Percentiles rank a stretch among this genome's conserved stretches.
Conservation (phyloP, 2,888 invertebrate genomes). For the Keiferia lycopersicella region DNA sequence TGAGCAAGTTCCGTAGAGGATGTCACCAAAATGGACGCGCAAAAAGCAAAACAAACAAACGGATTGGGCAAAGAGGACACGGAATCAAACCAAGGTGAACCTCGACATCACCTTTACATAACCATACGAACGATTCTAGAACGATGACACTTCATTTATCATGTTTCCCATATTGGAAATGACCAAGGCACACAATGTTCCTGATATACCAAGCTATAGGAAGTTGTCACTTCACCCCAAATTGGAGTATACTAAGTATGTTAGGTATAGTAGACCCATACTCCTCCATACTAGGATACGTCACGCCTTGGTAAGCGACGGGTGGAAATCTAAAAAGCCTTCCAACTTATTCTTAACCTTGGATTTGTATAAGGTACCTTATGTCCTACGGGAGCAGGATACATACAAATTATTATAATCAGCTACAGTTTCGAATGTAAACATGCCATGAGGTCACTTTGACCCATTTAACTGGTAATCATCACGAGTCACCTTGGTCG, state of each 20-base stretch:
- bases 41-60: slow-evolving; percentile 34
- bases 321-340: too few relatives aligned
- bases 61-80: slow-evolving; percentile 41
- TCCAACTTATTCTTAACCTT: too few relatives aligned
- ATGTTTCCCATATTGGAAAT: slow-evolving; percentile 50
- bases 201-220: too few relatives aligned
- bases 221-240: background rate
- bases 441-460: slow-evolving; percentile 18
- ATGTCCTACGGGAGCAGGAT: too few relatives aligned
- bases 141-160: slow-evolving; percentile 36
- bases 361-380: too few relatives aligned
- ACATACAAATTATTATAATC: too few relatives aligned
- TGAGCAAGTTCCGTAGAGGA: slow-evolving; percentile 14
- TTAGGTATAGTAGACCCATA: too few relatives aligned
- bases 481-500: slow-evolving; percentile 16
- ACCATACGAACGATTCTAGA: slow-evolving; percentile 46
- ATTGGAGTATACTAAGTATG: too few relatives aligned
- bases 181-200: slow-evolving; percentile 34
- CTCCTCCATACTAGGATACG: too few relatives aligned
- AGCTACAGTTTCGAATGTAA: background rate
- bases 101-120: slow-evolving; percentile 51
- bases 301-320: too few relatives aligned
- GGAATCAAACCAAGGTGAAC: slow-evolving; percentile 49
- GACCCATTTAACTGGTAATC: slow-evolving; percentile 9
- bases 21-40: slow-evolving; percentile 30